Evolutionary conservation across 2,888 invertebrate genomes (phyloP).

Genomic region (Spilarctia lutea): DNA sequence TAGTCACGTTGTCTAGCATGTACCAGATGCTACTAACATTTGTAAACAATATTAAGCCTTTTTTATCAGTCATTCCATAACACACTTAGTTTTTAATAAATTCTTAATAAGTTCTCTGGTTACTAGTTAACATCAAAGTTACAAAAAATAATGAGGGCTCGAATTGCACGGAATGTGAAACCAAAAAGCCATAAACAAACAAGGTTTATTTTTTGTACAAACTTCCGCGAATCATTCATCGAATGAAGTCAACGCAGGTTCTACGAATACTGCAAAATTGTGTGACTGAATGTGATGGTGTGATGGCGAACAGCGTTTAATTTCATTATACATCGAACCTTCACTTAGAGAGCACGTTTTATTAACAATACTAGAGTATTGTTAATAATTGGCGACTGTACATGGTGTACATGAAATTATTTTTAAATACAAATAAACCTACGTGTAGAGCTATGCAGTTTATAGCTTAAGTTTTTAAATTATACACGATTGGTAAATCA

Average conservation of each 20-base stretch:
- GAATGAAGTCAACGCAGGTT: conserved; percentile 26
- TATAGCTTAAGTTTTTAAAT: conserved; percentile 31
- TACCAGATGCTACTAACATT: neutral
- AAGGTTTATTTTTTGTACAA: conserved; percentile 29
- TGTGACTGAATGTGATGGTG: conserved; percentile 6
- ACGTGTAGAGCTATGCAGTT: conserved; percentile 25
- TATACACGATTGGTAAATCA: conserved; percentile 63
- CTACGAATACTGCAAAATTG: conserved; percentile 23
- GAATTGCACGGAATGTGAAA: neutral
- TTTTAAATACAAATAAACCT: conserved; percentile 17
- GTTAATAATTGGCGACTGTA: conserved; percentile 27
- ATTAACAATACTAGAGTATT: too few relatives aligned
- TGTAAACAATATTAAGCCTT: too few relatives aligned
- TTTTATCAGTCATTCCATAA: neutral
- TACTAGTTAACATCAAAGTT: neutral
- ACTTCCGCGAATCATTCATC: conserved; percentile 34
- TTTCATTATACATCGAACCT: conserved; percentile 42
- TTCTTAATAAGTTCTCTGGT: neutral
- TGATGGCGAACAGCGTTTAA: conserved; percentile 29
- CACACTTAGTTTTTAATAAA: neutral
- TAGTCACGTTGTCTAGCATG: neutral
- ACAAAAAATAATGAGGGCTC: neutral
- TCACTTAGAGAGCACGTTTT: conserved; percentile 25
- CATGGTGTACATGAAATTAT: conserved; percentile 4
- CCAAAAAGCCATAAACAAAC: neutral